Percentiles rank a stretch among this genome's conserved stretches.
Conservation (phyloP, 2,888 invertebrate species). For the Sussaba pulchella region DNA sequence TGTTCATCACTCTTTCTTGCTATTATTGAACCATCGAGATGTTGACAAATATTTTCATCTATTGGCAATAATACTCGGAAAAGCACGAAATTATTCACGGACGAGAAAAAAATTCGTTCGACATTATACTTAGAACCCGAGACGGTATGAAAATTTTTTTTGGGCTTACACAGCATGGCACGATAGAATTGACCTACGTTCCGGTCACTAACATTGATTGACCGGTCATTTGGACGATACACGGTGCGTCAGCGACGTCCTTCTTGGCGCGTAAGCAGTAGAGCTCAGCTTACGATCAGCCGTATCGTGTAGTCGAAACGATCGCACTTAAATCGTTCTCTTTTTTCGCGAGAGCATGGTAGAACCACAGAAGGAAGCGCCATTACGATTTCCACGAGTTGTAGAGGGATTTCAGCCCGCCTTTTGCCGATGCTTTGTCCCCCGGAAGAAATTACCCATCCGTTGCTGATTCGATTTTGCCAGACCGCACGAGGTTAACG, state of each 20-base stretch:
- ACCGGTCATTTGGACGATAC: neutral
- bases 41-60: neutral
- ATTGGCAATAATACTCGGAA: neutral
- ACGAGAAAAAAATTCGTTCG: too few relatives aligned
- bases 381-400: slow-evolving; percentile 54
- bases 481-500: slow-evolving; percentile 70
- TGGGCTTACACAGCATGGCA: neutral
- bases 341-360: slow-evolving; percentile 28
- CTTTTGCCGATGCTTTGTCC: slow-evolving; percentile 67
- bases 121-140: too few relatives aligned
- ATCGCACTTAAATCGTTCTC: neutral
- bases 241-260: neutral
- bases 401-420: slow-evolving; percentile 40
- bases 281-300: slow-evolving; percentile 24
- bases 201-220: neutral
- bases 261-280: slow-evolving; percentile 15
- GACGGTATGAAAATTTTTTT: too few relatives aligned
- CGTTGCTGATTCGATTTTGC: slow-evolving; percentile 77
- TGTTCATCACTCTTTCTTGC: neutral
- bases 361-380: slow-evolving; percentile 34
- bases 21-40: neutral
- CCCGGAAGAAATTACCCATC: slow-evolving; percentile 74
- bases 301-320: slow-evolving; percentile 1
- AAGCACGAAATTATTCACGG: neutral
- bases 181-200: slow-evolving; percentile 10